Base-by-base conservation (phyloP, 2,113 vertebrate genomes). In the Catharus fuscescens region DNA sequence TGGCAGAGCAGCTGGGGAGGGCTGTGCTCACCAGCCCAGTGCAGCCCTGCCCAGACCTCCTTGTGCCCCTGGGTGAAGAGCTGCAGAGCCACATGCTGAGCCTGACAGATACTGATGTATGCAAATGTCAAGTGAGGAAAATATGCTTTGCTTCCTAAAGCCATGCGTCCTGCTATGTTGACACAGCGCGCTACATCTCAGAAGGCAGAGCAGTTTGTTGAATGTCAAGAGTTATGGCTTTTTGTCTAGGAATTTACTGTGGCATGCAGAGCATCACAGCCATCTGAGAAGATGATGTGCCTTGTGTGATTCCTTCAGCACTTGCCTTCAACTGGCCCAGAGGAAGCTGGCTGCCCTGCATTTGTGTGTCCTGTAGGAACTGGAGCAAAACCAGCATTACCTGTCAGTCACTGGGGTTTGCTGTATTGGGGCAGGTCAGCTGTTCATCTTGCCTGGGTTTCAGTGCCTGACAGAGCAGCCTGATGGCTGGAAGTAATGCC, bases 51-150 rank as follows among this genome's bases (percentile, higher is more conserved):
- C 15, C 0, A 0, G 15, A 60, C 28, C 83, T 40, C 14, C 1
- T 9, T 48, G 48, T 72, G 86, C 79, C 52, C 1, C 12, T 24
- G 53, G 48, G 48, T 71, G 64, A 88, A 44, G 86, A 86, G 78
- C 91, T 88, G 80, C 65, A 64, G 86, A 86, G 90, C 82, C 0
- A 2, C 70, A 17, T 42, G 73, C 84, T 59, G 62, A 79, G 84
- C 80, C 83, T 86, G 86, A 17, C 80, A 40, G 59, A 74, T 48
- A 71, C 4, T 32, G 71, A 86, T 74, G 52, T 70, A 76, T 90
- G 88, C 88, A 84, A 92, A 74, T 88, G 71, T 61, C 88, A 88
- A 69, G 36, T 16, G 64, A 83, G 72, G 44, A 90, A 86, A 88
- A 96, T 19, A 74, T 1, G 34, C 85, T 90, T 78, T 78, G n/a